phyloP scores from a whole-genome alignment of 2,113 vertebrate genomes.

The Solea senegalensis region DNA sequence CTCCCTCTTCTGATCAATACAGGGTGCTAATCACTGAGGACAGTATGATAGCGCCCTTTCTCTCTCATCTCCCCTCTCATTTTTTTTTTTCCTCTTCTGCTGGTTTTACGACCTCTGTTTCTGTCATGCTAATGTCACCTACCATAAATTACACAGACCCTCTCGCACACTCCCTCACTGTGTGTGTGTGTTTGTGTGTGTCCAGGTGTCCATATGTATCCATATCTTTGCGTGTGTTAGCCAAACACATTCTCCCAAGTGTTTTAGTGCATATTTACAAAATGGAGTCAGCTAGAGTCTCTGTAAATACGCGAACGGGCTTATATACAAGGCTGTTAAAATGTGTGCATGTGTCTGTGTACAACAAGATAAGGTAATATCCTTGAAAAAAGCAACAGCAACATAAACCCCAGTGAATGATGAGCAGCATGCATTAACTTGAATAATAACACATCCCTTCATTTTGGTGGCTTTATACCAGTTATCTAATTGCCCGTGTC shows the following conservation, averaged over 20 bases:
- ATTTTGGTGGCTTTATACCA: conserved; percentile 73
- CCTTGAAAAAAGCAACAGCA: conserved; percentile 72
- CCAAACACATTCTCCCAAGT: conserved; percentile 24
- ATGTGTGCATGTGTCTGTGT: conserved; percentile 65
- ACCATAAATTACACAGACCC: conserved; percentile 27
- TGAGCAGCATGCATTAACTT: conserved; percentile 72
- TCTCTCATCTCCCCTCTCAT: conserved; percentile 62
- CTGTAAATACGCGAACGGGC: conserved; percentile 59
- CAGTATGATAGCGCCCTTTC: conserved; percentile 57
- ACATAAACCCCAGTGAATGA: conserved; percentile 74
- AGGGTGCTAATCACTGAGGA: conserved; percentile 76
- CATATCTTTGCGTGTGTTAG: conserved; percentile 5
- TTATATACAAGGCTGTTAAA: conserved; percentile 62
- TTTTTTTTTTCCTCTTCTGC: conserved; percentile 39
- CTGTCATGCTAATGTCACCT: conserved; percentile 24
- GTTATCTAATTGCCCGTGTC: conserved; percentile 80
- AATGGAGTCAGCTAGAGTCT: conserved; percentile 46
- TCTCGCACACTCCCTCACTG: not conserved
- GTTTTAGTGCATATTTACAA: conserved; percentile 52
- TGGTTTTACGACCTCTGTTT: conserved; percentile 53
- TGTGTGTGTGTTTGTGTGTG: not conserved
- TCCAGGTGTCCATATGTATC: conserved; percentile 19
- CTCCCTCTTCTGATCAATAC: conserved; percentile 78
- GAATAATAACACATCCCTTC: conserved; percentile 73
- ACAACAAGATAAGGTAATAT: conserved; percentile 74